Percentiles rank a stretch among this genome's conserved stretches.
These are phyloP conservation scores for Euleptes europaea DNA, from an alignment of 2,113 vertebrate genomes.

Conservation along the genomic window DNA sequence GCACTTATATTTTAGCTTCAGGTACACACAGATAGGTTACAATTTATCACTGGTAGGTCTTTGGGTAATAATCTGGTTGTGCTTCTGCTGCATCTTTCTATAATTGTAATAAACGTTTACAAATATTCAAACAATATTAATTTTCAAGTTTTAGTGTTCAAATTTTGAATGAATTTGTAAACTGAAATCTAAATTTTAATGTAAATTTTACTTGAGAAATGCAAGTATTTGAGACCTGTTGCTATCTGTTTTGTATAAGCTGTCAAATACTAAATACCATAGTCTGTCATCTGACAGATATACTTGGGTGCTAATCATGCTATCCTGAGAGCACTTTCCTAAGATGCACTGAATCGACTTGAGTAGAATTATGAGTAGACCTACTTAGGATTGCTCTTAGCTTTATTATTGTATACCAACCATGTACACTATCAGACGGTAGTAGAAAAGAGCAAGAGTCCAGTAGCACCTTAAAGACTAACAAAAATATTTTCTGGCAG, in stretches of 20 bases:
- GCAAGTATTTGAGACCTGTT: neutral
- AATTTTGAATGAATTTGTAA: neutral
- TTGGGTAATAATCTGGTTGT: too few relatives aligned
- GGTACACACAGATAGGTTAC: neutral
- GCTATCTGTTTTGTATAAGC: neutral
- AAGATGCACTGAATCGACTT: too few relatives aligned
- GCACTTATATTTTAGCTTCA: accelerated
- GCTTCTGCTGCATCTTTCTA: neutral
- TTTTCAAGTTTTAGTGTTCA: neutral
- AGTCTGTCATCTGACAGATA: neutral
- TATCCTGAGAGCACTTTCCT: too few relatives aligned
- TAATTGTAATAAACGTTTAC: neutral
- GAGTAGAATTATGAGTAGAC: too few relatives aligned
- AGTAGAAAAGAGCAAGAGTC: too few relatives aligned
- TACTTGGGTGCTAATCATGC: neutral
- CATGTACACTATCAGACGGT: too few relatives aligned
- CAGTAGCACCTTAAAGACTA: too few relatives aligned
- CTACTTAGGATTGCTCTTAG: too few relatives aligned
- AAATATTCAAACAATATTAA: neutral
- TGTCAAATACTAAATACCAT: neutral
- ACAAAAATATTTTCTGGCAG: too few relatives aligned
- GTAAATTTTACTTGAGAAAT: neutral
- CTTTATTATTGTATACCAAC: too few relatives aligned
- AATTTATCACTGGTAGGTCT: neutral
- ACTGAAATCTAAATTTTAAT: neutral